Evolutionary conservation across 2,113 vertebrate species (phyloP), one percentile per base, ranked within the genome.

Genomic region (Indicator maculatus): DNA sequence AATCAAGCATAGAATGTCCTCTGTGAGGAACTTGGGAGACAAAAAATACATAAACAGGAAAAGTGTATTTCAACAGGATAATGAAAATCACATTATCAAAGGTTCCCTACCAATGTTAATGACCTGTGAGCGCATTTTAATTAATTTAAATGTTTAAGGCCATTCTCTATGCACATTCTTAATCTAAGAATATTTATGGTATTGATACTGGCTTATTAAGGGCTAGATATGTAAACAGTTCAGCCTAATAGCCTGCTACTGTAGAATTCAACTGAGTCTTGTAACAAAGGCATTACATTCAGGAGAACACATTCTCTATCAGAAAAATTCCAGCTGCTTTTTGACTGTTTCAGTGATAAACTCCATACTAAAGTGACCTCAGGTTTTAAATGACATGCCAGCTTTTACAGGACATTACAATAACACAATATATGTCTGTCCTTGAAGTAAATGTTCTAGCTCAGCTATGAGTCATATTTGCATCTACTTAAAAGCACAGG

Each of bases 381-480:
- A 39, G 45, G 76, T 75, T 85, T 92, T 67, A 88, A 95, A 94
- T 94, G 59, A 89, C 14, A 6, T 83, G 41, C 50, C 79, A 93
- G 80, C 69, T 91, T 86, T 89, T 86, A 89, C 64, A 86, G 64
- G 86, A 83, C 66, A 83, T 63, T 92, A 74, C 33, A 44, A 33
- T n/a, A 94, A 85, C 33, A 73, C 59, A 92, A 65, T 84, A 56
- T 76, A 77, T 41, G 88, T 59, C 89, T 95, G 91, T 79, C 76
- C 85, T 95, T 94, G 89, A 44, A 96, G 86, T 26, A 93, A 94
- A 93, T 52, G 93, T 93, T 93, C 75, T 9, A 38, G 33, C 27
- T 93, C 72, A 96, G 26, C 69, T n/a, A 28, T 94, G 93, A 95
- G 55, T 79, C 91, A 85, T 79, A 61, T 65, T 87, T 84, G 90